phyloP scores from a whole-genome alignment of 2,888 invertebrate genomes.

The Mimumesa dahlbomi region DNA sequence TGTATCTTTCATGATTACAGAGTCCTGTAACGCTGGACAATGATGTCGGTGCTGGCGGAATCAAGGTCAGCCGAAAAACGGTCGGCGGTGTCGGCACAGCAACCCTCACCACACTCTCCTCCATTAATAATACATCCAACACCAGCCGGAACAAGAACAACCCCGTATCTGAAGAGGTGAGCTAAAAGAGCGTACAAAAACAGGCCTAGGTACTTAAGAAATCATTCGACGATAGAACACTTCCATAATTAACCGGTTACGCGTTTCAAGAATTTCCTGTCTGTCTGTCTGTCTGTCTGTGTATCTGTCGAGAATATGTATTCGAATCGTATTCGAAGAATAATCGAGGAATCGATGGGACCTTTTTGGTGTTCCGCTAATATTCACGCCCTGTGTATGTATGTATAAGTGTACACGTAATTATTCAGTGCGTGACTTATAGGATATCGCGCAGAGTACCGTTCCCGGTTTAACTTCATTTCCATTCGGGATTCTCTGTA shows the following conservation, averaged over 20 bases:
- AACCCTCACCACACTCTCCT: constrained; percentile 78
- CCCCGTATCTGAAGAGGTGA: constrained; percentile 77
- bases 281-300: constrained; percentile 8
- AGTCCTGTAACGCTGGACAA: constrained; percentile 80
- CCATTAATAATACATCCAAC: constrained; percentile 77
- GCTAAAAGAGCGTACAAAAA: constrained; percentile 30
- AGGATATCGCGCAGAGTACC: constrained; percentile 34
- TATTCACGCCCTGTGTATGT: not conserved
- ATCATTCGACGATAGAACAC: too few species aligned
- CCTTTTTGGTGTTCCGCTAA: constrained; percentile 8
- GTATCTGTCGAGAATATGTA: too few species aligned
- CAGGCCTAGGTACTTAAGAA: not conserved
- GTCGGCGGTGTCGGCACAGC: constrained; percentile 78
- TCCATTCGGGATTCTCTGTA: not conserved
- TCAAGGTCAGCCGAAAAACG: constrained; percentile 78
- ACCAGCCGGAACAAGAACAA: constrained; percentile 76
- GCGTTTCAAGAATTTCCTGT: constrained; percentile 28
- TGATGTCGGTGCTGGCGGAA: constrained; percentile 78
- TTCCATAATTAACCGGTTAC: constrained; percentile 29
- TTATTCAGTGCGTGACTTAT: constrained; percentile 51
- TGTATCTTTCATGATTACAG: constrained; percentile 69
- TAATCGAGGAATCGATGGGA: constrained; percentile 8
- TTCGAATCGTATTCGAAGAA: not conserved
- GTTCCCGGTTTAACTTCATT: constrained; percentile 40
- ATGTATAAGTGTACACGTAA: constrained; percentile 2